Evolutionary conservation across 2,113 vertebrate genomes (phyloP).

Genomic region (Oreotrochilus melanogaster): DNA sequence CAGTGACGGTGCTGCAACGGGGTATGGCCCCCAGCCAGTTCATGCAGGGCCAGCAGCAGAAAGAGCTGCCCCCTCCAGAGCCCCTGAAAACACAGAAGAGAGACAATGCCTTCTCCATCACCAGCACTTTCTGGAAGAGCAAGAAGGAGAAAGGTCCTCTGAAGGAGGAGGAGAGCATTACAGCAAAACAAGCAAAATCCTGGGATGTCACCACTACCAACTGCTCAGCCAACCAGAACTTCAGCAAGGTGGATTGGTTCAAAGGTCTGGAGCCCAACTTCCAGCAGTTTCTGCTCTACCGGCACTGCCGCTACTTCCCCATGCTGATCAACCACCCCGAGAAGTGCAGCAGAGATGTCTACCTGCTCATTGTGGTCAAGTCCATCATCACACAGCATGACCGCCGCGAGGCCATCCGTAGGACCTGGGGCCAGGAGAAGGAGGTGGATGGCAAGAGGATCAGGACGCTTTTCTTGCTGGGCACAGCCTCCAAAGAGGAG

Average conservation of each 20-base stretch:
- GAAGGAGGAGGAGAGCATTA: not conserved
- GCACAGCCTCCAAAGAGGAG: conserved; percentile 83
- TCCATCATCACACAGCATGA: conserved; percentile 92
- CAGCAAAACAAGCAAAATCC: not conserved
- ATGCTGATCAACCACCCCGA: conserved; percentile 92
- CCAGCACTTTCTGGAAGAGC: conserved; percentile 85
- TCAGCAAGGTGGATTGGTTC: conserved; percentile 87
- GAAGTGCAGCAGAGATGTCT: conserved; percentile 82
- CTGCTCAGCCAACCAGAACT: conserved; percentile 87
- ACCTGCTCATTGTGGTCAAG: conserved; percentile 92
- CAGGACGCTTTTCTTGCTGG: conserved; percentile 89
- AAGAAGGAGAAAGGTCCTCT: not conserved
- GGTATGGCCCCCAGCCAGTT: conserved; percentile 79
- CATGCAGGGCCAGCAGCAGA: conserved; percentile 74
- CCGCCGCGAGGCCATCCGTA: conserved; percentile 91
- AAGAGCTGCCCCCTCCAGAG: not conserved
- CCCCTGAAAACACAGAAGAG: conserved; percentile 51
- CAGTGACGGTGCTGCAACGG: conserved; percentile 83
- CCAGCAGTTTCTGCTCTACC: conserved; percentile 90
- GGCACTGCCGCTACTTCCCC: conserved; percentile 94
- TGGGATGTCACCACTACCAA: conserved; percentile 89
- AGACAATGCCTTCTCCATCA: not conserved
- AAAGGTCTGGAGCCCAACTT: conserved; percentile 85
- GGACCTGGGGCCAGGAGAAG: conserved; percentile 92
- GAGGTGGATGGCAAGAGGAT: conserved; percentile 79